phyloP scores from a whole-genome alignment of 2,113 vertebrate genomes.

The Anthoscopus minutus region DNA sequence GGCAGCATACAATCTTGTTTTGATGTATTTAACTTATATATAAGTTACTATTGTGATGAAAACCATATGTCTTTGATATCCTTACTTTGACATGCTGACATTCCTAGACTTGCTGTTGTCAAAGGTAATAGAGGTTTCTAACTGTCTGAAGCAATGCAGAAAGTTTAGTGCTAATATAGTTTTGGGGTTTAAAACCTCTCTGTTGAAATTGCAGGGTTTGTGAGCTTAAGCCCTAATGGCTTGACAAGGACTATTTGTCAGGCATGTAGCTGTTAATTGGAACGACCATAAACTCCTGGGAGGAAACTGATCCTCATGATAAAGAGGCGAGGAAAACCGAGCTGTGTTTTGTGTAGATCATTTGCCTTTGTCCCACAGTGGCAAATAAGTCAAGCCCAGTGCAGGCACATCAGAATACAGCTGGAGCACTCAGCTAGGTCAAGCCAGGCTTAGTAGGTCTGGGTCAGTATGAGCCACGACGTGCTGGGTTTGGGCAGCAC shows the following conservation, averaged over 20 bases:
- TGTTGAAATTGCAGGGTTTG: neutral
- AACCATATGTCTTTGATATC: slow-evolving; percentile 1
- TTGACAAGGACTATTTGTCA: neutral
- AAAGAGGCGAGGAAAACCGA: neutral
- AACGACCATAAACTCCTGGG: neutral
- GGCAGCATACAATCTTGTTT: neutral
- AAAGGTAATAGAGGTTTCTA: neutral
- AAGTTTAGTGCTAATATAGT: neutral
- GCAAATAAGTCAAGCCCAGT: neutral
- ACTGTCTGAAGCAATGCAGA: neutral
- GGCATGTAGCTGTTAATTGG: neutral
- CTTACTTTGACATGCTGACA: slow-evolving; percentile 2
- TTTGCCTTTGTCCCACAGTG: slow-evolving; percentile 19
- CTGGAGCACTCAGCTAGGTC: slow-evolving; percentile 10
- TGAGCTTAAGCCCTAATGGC: neutral
- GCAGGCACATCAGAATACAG: neutral
- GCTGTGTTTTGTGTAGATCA: neutral
- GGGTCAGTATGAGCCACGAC: neutral
- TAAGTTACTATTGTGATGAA: neutral
- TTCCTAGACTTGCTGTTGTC: slow-evolving; percentile 4
- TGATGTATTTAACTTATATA: neutral
- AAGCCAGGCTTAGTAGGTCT: slow-evolving; percentile 33
- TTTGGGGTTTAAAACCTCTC: neutral
- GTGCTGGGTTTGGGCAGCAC: neutral
- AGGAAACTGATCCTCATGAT: neutral